phyloP scores from a whole-genome alignment of 2,113 vertebrate genomes.

The Calypte anna region DNA sequence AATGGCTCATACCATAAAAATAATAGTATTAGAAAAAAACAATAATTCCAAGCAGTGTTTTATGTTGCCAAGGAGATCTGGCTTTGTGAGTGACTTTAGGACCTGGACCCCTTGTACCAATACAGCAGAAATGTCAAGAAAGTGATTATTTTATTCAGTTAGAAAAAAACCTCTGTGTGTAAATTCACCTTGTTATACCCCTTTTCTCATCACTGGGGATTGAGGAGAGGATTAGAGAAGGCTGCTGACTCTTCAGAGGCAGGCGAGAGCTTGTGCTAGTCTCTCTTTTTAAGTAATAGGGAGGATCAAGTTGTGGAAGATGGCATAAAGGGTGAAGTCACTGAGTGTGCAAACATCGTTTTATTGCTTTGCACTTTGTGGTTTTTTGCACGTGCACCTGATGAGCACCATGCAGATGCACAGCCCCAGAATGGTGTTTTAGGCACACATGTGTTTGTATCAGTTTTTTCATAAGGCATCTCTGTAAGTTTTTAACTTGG shows the following conservation, averaged over 20 bases:
- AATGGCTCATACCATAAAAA: background rate
- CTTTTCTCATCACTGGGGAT: background rate
- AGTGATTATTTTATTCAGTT: background rate
- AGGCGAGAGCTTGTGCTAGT: background rate
- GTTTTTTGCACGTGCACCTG: fast-evolving
- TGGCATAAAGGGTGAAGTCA: fast-evolving
- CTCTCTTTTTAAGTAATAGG: background rate
- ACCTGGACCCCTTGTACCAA: background rate
- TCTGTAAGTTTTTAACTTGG: fast-evolving
- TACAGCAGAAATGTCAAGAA: background rate
- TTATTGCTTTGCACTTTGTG: background rate
- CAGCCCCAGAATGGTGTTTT: fast-evolving
- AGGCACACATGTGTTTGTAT: background rate
- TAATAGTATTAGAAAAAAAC: background rate
- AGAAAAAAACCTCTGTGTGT: background rate
- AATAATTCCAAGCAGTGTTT: background rate
- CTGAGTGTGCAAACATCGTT: background rate
- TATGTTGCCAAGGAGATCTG: conserved; percentile 19
- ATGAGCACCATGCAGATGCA: background rate
- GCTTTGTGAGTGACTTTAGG: background rate
- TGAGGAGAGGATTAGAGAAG: background rate
- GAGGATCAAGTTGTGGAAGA: background rate
- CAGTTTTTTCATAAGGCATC: background rate
- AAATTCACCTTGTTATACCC: background rate
- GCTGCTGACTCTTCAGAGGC: background rate